Evolutionary conservation across 1,140 invertebrate species (phyloP), one percentile per base, ranked within the genome.

Genomic region (Danaus melanippus): DNA sequence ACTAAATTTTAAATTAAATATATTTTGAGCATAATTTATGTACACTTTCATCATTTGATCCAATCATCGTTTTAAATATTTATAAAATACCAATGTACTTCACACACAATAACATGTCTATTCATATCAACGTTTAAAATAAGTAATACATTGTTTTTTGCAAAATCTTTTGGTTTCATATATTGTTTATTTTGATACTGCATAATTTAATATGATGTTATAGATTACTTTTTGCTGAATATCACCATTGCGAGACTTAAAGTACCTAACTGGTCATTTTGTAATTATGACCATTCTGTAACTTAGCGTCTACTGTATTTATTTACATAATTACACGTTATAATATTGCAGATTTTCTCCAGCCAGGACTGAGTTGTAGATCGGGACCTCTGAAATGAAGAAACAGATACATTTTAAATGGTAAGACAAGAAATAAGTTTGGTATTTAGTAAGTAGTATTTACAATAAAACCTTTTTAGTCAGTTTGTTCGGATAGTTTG

Each of bases 311-410:
- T 32, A 32, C 21, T 32, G 21, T 32, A 7, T 32, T 49, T 52
- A 52, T 52, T 52, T 52, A 52, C 50, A 52, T 8, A 46, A 55
- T 52, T 64, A 64, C 44, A 58, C 49, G n/a, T 66, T 64, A 52
- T 78, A 76, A 53, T 78, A 69, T 51, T 78, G 75, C 46, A 80
- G 57, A 12, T 78, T 70, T 53, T 76, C 77, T 41, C 62, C 62
- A 46, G 66, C 66, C 43, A 78, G 57, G 46, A 75, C 66, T 3
- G 66, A 42, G 17, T 55, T 55, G 54, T 67, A 67, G 12, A 49
- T 12, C 50, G 66, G 57, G 42, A 56, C 51, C 42, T 67, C 66
- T 67, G 62, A 32, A 64, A 67, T 54, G 21, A 9, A 53, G 21
- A 40, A 63, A 56, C 40, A 53, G 46, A 12, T 9, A 12, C 12